A percentile compares a stretch with the other conserved stretches of the same genome.
Evolutionary conservation across 2,888 invertebrate genomes (phyloP).

Genomic region (Leptinotarsa juncta): DNA sequence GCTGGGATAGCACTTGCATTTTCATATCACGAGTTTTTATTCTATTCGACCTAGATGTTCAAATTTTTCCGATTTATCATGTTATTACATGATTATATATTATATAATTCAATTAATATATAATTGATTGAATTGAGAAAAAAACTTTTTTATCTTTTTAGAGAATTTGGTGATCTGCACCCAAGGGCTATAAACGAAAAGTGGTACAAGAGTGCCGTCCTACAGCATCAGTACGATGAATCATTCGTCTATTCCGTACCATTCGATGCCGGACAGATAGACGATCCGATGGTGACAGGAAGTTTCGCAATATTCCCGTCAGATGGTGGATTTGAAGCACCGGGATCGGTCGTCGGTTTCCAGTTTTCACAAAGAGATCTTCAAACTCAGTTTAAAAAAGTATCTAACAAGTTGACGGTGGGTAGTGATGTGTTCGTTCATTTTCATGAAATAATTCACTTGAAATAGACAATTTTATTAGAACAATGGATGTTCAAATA

Average conservation of each 20-base stretch:
- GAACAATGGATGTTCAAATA: too few relatives aligned
- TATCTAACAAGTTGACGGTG: constrained; percentile 71
- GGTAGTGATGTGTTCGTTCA: constrained; percentile 21
- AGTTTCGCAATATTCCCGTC: constrained; percentile 87
- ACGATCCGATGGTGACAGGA: constrained; percentile 79
- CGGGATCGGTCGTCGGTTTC: constrained; percentile 90
- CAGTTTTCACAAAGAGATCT: constrained; percentile 82
- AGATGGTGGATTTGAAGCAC: constrained; percentile 80
- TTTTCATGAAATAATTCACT: neutral
- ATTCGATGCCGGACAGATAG: constrained; percentile 65
- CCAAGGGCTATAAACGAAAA: constrained; percentile 86
- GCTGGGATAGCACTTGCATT: too few relatives aligned
- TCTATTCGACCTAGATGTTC: too few relatives aligned
- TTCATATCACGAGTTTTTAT: too few relatives aligned
- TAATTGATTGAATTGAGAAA: too few relatives aligned
- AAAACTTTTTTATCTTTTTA: constrained; percentile 51
- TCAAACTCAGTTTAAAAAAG: constrained; percentile 76
- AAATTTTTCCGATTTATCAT: too few relatives aligned
- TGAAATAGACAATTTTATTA: too few relatives aligned
- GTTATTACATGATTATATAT: too few relatives aligned
- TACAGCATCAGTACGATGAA: constrained; percentile 84
- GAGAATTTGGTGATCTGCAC: constrained; percentile 82
- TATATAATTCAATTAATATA: too few relatives aligned
- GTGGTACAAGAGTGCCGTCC: constrained; percentile 91
- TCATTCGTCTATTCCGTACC: constrained; percentile 84